phyloP scores from a whole-genome alignment of 2,113 vertebrate genomes.

The Neolamprologus sp. region DNA sequence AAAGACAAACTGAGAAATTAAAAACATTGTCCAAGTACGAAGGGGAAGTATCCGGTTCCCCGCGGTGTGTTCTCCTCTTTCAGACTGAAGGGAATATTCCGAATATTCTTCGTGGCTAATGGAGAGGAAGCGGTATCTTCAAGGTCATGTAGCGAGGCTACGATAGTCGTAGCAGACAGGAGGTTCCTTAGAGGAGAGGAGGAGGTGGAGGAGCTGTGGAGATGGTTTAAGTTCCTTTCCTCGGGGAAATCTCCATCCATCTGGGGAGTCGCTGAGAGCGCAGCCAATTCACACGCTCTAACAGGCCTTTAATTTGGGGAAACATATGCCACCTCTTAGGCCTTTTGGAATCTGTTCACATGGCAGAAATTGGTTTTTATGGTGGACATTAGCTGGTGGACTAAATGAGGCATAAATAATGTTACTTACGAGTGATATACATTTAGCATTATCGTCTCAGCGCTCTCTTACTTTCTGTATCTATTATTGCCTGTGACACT shows the following conservation, averaged over 20 bases:
- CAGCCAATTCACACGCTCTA: conserved; percentile 43
- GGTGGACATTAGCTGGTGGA: conserved; percentile 25
- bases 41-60: background rate
- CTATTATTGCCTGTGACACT: background rate
- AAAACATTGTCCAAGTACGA: background rate
- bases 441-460: background rate
- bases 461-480: background rate
- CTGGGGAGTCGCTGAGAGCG: conserved; percentile 37
- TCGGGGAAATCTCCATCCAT: conserved; percentile 59
- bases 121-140: background rate
- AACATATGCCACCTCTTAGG: conserved; percentile 56
- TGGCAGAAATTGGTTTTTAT: conserved; percentile 21
- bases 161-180: conserved; percentile 16
- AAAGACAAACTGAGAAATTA: background rate
- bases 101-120: conserved; percentile 1
- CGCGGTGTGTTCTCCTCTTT: background rate
- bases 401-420: conserved; percentile 15
- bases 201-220: conserved; percentile 7
- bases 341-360: conserved; percentile 37
- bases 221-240: conserved; percentile 42
- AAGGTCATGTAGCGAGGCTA: conserved; percentile 32
- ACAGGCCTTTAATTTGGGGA: conserved; percentile 50
- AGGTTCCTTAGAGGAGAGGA: conserved; percentile 20
- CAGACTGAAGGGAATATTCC: background rate
- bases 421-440: background rate